Base-by-base conservation (phyloP, 2,797 vertebrate genomes). In the Lepus townsendii region DNA sequence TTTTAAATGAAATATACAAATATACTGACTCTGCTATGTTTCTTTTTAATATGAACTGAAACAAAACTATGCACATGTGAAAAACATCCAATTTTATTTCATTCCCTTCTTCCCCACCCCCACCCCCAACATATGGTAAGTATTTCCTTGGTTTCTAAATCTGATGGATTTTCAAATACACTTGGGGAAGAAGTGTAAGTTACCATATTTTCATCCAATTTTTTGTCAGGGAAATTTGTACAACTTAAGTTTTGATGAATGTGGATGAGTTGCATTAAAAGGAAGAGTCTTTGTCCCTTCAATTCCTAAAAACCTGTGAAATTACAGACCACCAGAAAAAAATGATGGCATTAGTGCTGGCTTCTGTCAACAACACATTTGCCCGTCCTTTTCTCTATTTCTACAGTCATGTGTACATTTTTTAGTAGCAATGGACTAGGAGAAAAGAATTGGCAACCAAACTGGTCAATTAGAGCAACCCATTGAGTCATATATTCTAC, bases 141-240 rank as follows among this genome's bases (percentile, higher is more conserved):
- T 87, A 97, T 97, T 98, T 97, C 96, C 96, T 98, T 96, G 96
- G 88, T 75, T 97, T 98, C 80, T 87, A 94, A 98, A 96, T 75
- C 57, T 92, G 87, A 83, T 88, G 95, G 75, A 97, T 97, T 97
- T 97, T 95, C 96, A 97, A 97, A 96, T 96, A 96, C 26, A 91
- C 95, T 97, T 22, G 66, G 95, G 94, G 32, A 96, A 97, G 89
- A 97, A 97, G 93, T 93, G 88, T 97, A 97, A 97, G 94, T 97
- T 95, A 87, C 72, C 77, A 92, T 83, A 91, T 52, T 92, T 60
- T 2, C 22, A 65, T 92, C 88, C 94, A 91, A 47, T 95, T 96
- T 95, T 42, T 97, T 93, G 83, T 93, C 65, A 94, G 78, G 30
- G 26, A 97, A 97, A 96, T 97, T 97, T 97, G 50, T 89, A 84